Conservation (phyloP, 1,140 invertebrate species). For the Phortica variegata region DNA sequence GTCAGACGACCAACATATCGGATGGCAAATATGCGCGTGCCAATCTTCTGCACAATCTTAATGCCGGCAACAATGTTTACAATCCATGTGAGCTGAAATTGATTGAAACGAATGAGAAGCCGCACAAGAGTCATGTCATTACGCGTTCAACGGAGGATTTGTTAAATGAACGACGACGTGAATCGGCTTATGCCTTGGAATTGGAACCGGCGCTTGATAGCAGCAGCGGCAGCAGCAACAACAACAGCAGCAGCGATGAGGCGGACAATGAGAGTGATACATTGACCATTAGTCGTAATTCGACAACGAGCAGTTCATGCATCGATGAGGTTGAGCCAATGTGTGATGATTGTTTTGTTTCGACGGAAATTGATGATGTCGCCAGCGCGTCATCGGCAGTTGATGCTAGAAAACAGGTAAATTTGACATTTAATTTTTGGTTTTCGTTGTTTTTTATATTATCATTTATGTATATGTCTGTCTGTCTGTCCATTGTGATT, state of each 20-base stretch:
- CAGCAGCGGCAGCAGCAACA: conserved; percentile 3
- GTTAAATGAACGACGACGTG: conserved; percentile 12
- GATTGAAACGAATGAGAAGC: conserved; percentile 26
- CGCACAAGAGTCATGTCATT: conserved; percentile 24
- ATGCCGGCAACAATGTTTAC: conserved; percentile 27
- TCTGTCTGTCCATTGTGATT: no score
- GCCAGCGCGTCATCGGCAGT: background rate
- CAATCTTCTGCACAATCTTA: conserved; percentile 29
- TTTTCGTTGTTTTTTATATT: no score
- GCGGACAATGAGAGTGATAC: conserved; percentile 27
- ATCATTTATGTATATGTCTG: no score
- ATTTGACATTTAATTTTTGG: no score
- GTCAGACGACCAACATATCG: conserved; percentile 27
- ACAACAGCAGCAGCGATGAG: conserved; percentile 25
- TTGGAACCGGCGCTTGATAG: conserved; percentile 40
- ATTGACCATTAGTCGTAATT: conserved; percentile 24
- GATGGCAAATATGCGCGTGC: conserved; percentile 35
- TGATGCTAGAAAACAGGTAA: conserved; percentile 22
- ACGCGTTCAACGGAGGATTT: conserved; percentile 15
- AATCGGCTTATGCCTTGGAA: conserved; percentile 34
- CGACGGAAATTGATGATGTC: conserved; percentile 6
- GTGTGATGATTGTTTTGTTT: conserved; percentile 21
- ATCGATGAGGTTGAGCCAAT: conserved; percentile 16
- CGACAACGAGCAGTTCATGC: conserved; percentile 27
- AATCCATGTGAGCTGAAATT: conserved; percentile 42